Percentiles rank a stretch among this genome's conserved stretches.
phyloP scores from a whole-genome alignment of 2,113 vertebrate species.

The Cheirogaleus medius region DNA sequence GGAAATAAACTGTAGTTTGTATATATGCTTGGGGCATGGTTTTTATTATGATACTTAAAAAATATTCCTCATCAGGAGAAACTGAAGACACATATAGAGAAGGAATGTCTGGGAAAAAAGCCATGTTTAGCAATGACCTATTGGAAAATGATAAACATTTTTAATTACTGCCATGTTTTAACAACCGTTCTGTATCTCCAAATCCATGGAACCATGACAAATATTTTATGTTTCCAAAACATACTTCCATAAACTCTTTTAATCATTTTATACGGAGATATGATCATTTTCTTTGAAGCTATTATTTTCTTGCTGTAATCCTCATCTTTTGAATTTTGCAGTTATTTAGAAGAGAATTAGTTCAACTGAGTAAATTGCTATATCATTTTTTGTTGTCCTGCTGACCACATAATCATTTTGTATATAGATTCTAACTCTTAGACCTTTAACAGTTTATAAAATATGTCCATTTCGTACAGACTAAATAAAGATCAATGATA shows the following conservation, averaged over 20 bases:
- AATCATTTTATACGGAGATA: background rate
- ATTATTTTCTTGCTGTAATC: background rate
- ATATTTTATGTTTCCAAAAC: constrained; percentile 18
- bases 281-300: background rate
- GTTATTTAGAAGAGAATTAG: background rate
- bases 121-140: background rate
- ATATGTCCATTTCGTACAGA: constrained; percentile 36
- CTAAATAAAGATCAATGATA: constrained; percentile 69
- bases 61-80: background rate
- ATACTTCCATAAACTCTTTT: background rate
- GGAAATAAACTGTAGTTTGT: background rate
- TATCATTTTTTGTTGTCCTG: constrained; percentile 61
- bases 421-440: constrained; percentile 66
- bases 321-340: background rate
- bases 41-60: constrained; percentile 6
- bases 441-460: constrained; percentile 73
- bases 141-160: constrained; percentile 36
- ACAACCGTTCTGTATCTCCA: background rate
- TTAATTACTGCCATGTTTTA: constrained; percentile 19
- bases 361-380: constrained; percentile 9
- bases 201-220: background rate
- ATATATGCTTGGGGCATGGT: background rate
- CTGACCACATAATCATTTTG: constrained; percentile 61
- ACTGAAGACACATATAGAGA: background rate
- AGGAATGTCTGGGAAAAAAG: constrained; percentile 10